These are phyloP conservation scores for Antennarius striatus DNA, from an alignment of 2,113 vertebrate genomes.

Conservation along the genomic window DNA sequence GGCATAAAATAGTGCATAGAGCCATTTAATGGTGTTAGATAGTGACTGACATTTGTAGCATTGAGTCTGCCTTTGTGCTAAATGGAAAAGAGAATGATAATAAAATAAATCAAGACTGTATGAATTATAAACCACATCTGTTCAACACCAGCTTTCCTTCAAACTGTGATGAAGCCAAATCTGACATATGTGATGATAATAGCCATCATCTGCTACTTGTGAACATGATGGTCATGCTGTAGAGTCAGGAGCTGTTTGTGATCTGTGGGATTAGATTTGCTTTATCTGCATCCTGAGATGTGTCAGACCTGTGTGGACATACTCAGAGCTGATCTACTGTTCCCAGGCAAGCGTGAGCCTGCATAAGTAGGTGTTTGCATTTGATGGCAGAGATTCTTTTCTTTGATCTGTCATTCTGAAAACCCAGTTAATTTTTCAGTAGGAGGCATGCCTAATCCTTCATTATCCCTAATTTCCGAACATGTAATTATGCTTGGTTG, in stretches of 20 bases:
- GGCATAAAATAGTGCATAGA: constrained; percentile 47
- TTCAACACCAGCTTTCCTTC: not conserved
- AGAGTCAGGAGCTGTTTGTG: constrained; percentile 34
- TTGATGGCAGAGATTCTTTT: constrained; percentile 33
- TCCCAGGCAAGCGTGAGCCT: constrained; percentile 70
- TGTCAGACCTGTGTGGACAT: constrained; percentile 66
- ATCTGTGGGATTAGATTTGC: constrained; percentile 59
- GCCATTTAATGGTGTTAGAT: constrained; percentile 30
- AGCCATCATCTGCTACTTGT: constrained; percentile 8
- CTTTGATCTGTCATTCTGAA: constrained; percentile 36
- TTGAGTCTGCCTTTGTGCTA: not conserved
- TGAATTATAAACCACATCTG: not conserved
- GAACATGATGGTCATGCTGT: constrained; percentile 35
- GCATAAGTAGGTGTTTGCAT: constrained; percentile 73
- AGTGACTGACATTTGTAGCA: constrained; percentile 12
- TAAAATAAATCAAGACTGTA: not conserved
- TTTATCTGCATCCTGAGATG: constrained; percentile 66
- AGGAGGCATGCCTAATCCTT: constrained; percentile 48
- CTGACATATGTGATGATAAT: not conserved
- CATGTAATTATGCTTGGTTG: constrained; percentile 8
- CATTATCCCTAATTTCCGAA: constrained; percentile 23
- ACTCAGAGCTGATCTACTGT: constrained; percentile 57
- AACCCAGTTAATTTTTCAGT: constrained; percentile 38
- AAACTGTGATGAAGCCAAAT: constrained; percentile 10
- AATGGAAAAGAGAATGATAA: not conserved